Base-by-base conservation (phyloP, 30 jellyfish, hydroid and myxozoan genomes). In the Turritopsis rubra region DNA sequence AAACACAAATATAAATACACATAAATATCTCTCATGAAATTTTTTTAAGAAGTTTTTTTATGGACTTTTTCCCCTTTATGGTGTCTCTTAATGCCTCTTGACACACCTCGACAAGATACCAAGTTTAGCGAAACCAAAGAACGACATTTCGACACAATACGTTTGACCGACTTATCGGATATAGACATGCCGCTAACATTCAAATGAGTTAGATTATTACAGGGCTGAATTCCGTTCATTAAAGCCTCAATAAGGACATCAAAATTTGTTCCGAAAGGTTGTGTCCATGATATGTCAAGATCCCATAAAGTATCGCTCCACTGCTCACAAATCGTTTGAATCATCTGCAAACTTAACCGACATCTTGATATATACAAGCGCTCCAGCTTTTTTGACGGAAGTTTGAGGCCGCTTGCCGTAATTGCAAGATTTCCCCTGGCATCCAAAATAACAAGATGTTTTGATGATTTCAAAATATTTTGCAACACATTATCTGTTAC, bases 71-170 rank as follows among this genome's bases (percentile, higher is more conserved):
- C 28, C 31, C 73, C 65, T 21, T 66, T 75, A 52, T 89, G 94
- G 16, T 31, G 65, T 30, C 86, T 87, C 65, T 89, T 89, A 18
- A 84, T 27, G 16, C 96, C 96, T 54, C 96, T 65, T 29, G 94
- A 79, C 1, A 89, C 53, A 18, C 94, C 90, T 54, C 81, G 85
- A 82, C 96, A 89, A 1, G 96, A 89, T n/a, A 90, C 85, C 86
- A 89, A 71, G 75, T 89, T 54, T 68, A 89, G 78, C 8, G 82
- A 7, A 16, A 65, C 78, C 73, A 89, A 79, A 28, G 71, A 66
- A 72, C 88, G 96, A 21, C 85, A 85, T 28, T 70, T 28, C 18
- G 54, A 26, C 66, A 89, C 29, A 25, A 65, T 28, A 52, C 60
- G 71, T 88, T 75, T 71, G 21, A 88, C 82, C 23, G 85, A 81